phyloP scores from a whole-genome alignment of 2,797 vertebrate species.

The Emys orbicularis region DNA sequence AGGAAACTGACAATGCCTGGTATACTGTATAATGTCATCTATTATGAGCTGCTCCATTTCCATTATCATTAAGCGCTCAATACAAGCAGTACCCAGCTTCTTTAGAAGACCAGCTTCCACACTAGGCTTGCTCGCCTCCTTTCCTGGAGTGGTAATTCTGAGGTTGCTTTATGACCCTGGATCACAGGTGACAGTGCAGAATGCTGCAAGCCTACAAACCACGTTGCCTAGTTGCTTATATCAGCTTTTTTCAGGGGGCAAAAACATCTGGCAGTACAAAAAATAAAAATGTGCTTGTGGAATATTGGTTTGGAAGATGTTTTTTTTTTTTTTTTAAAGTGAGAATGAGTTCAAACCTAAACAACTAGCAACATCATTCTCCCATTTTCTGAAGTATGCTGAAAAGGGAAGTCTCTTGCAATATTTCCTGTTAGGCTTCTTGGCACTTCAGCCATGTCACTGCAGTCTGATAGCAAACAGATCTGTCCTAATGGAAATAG shows the following conservation, averaged over 20 bases:
- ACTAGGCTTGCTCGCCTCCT: background rate
- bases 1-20: background rate
- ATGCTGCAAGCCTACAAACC: background rate
- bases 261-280: background rate
- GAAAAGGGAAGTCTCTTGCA: background rate
- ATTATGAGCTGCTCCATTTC: background rate
- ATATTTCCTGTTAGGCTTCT: conserved; percentile 45
- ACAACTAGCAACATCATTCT: background rate
- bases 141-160: background rate
- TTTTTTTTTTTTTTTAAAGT: background rate
- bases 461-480: conserved; percentile 50
- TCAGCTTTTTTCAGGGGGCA: background rate
- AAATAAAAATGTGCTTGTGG: background rate
- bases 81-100: background rate
- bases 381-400: background rate
- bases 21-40: background rate
- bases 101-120: background rate
- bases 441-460: conserved; percentile 23
- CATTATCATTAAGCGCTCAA: background rate
- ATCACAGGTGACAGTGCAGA: background rate
- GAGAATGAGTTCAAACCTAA: background rate
- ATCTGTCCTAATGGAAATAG: conserved; percentile 77
- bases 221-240: background rate
- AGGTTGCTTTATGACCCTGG: background rate
- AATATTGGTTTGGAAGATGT: background rate